These are phyloP conservation scores for Polypterus bichir DNA, from an alignment of 2,113 vertebrate species.

Conservation along the genomic window DNA sequence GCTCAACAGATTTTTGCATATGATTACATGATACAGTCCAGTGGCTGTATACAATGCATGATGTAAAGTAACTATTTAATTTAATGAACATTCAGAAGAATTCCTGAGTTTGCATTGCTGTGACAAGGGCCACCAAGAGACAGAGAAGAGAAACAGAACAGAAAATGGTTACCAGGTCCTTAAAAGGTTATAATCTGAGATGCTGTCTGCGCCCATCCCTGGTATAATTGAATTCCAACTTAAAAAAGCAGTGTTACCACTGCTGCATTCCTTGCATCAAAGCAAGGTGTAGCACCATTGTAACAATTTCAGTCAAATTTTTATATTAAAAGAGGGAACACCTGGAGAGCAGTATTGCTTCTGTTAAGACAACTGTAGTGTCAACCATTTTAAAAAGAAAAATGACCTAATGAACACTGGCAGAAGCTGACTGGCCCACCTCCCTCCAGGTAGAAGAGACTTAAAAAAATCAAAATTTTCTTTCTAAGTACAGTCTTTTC, in stretches of 20 bases:
- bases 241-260: slow-evolving; percentile 63
- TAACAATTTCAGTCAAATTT: slow-evolving; percentile 40
- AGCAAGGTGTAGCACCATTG: slow-evolving; percentile 49
- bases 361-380: slow-evolving; percentile 72
- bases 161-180: slow-evolving; percentile 77
- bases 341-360: slow-evolving; percentile 64
- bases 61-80: slow-evolving; percentile 80
- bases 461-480: slow-evolving; percentile 31
- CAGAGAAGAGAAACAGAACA: slow-evolving; percentile 28
- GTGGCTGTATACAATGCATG: slow-evolving; percentile 68
- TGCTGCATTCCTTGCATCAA: slow-evolving; percentile 40
- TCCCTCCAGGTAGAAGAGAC: slow-evolving; percentile 45
- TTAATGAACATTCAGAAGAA: slow-evolving; percentile 98
- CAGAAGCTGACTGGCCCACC: slow-evolving; percentile 67
- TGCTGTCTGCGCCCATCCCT: slow-evolving; percentile 58
- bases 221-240: slow-evolving; percentile 69
- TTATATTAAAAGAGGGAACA: slow-evolving; percentile 41
- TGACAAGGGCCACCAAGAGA: slow-evolving; percentile 83
- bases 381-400: slow-evolving; percentile 41
- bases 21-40: slow-evolving; percentile 87
- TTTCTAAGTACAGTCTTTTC: slow-evolving; percentile 81
- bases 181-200: slow-evolving; percentile 65
- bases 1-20: slow-evolving; percentile 87
- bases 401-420: slow-evolving; percentile 64
- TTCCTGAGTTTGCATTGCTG: slow-evolving; percentile 98